phyloP scores from a whole-genome alignment of 2,113 vertebrate genomes.

The Indri indri region DNA sequence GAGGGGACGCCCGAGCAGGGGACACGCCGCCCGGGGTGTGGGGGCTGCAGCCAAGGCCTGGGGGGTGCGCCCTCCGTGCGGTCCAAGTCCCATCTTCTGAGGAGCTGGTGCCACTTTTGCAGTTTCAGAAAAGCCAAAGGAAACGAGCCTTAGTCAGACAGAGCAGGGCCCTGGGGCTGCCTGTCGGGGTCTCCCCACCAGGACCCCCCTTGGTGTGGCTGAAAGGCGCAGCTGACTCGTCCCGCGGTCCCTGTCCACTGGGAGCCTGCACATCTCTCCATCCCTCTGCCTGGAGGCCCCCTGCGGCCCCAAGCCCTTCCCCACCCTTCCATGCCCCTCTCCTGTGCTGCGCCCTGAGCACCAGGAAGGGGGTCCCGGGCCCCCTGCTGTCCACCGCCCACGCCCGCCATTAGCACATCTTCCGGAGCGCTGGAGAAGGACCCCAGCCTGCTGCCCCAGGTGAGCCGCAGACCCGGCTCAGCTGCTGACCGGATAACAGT shows the following conservation, averaged over 20 bases:
- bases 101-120: too few species aligned
- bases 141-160: neutral
- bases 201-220: neutral
- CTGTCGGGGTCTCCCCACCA: neutral
- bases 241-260: too few species aligned
- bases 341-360: neutral
- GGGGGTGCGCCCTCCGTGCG: too few species aligned
- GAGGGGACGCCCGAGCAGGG: neutral
- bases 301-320: neutral
- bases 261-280: neutral
- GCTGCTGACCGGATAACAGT: neutral
- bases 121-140: neutral
- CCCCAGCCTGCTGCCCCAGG: neutral
- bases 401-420: fast-evolving
- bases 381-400: neutral
- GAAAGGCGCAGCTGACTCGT: neutral
- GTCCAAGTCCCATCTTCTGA: neutral
- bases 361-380: neutral
- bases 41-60: neutral
- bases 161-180: neutral
- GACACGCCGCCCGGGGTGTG: neutral
- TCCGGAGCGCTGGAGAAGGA: neutral
- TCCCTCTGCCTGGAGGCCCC: neutral
- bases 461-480: neutral
- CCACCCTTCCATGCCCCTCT: too few species aligned